Base-by-base conservation (phyloP, 2,113 vertebrate species). In the Galbula dea region DNA sequence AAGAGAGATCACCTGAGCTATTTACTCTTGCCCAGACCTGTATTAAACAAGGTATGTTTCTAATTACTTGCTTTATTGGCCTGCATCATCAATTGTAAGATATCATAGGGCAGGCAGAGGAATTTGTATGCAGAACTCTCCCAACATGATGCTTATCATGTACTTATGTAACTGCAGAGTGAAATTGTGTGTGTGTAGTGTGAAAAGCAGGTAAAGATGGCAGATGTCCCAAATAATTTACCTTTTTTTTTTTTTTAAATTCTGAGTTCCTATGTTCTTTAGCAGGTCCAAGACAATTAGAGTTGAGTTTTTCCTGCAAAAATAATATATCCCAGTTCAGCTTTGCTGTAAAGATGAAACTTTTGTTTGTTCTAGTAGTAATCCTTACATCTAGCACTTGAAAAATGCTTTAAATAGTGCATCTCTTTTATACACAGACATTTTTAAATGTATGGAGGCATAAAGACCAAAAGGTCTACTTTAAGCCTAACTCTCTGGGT, bases 1-100 rank as follows among this genome's bases (percentile, higher is more conserved):
- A 99, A 92, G 99, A 98, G 49, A 98, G 98, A 75, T 99, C 99
- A 18, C 97, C 96, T 29, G 97, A 98, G 92, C 98, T 99, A 7
- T 97, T 98, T 62, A 48, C 59, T 83, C 61, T 99, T 87, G 98
- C 98, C 11, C 97, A 97, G 73, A 86, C 75, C 80, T 98, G 98
- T 96, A 98, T 99, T 55, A 96, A 98, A 59, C 97, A 97, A 98
- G 98, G 99, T 99, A 84, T n/a, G 83, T 88, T 59, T 71, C 32
- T 51, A 48, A 45, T 63, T 73, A 73, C 80, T 90, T 3, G 4
- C 4, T 83, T 57, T 45, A 27, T 66, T 72, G 29, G 7, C 24
- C 21, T 51, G 14, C 27, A 78, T 13, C 24, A 69, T 57, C 41
- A 43, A 27, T 71, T 77, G 13, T 63, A 51, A 71, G 30, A 7